These are phyloP conservation scores for Gari tellinella DNA, from an alignment of 2,888 invertebrate genomes.

Conservation along the genomic window DNA sequence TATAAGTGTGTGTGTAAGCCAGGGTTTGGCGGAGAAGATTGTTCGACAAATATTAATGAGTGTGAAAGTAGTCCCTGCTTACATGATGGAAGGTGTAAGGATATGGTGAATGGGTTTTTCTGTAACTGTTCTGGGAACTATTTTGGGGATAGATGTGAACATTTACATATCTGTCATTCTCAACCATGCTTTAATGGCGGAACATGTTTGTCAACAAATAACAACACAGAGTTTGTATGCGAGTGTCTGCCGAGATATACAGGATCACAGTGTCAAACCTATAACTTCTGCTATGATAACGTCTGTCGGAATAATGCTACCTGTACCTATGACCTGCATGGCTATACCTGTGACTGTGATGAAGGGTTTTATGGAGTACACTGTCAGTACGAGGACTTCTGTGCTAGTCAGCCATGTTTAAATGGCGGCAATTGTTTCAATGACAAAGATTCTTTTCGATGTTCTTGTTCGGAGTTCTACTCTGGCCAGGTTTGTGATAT, in stretches of 20 bases:
- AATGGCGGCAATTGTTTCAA: constrained; percentile 69
- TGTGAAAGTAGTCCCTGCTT: constrained; percentile 69
- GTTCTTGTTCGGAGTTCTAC: constrained; percentile 69
- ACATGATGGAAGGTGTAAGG: constrained; percentile 66
- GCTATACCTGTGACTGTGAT: constrained; percentile 71
- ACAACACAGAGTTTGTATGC: constrained; percentile 71
- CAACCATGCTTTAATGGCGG: constrained; percentile 79
- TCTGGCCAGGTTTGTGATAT: constrained; percentile 73
- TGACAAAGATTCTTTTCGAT: constrained; percentile 59
- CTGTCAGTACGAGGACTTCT: constrained; percentile 75
- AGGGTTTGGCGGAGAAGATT: constrained; percentile 75
- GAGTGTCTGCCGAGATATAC: constrained; percentile 69
- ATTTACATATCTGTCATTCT: constrained; percentile 68
- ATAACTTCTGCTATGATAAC: constrained; percentile 70
- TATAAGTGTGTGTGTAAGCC: constrained; percentile 73
- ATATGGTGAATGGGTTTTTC: constrained; percentile 61
- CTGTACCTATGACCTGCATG: constrained; percentile 64
- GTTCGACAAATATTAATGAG: constrained; percentile 65
- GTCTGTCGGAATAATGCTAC: constrained; percentile 74
- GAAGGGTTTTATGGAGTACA: constrained; percentile 72
- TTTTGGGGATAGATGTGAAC: constrained; percentile 73
- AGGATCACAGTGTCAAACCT: constrained; percentile 75
- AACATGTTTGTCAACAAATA: constrained; percentile 61
- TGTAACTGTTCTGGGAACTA: constrained; percentile 66
- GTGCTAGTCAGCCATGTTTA: constrained; percentile 66